Evolutionary conservation across 2,797 vertebrate species (phyloP).

Genomic region (Phataginus tricuspis): DNA sequence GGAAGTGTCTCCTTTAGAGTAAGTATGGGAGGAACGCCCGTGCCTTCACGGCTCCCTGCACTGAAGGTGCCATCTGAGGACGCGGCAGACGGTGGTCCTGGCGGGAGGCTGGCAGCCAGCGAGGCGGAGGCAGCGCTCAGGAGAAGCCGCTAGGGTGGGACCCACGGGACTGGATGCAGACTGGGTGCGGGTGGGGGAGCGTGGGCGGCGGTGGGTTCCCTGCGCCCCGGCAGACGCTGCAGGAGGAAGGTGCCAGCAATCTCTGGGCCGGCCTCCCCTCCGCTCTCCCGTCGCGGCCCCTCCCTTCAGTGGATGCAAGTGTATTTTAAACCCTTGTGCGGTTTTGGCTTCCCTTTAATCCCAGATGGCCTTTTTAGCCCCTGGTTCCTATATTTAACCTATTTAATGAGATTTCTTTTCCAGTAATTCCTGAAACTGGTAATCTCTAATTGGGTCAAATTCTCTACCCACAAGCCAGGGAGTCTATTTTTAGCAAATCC

Average conservation of each 20-base stretch:
- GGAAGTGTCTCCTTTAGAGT: constrained; percentile 36
- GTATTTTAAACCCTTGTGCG: constrained; percentile 50
- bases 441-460: constrained; percentile 88
- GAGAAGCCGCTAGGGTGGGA: no score
- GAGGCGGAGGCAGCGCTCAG: no score
- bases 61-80: no score
- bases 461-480: constrained; percentile 82
- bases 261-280: fast-evolving
- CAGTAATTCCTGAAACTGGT: constrained; percentile 83
- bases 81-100: no score
- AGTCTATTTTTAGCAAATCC: constrained; percentile 85
- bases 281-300: no score
- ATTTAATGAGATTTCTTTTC: constrained; percentile 86
- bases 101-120: no score
- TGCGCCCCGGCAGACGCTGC: no score
- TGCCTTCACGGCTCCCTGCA: no score
- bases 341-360: constrained; percentile 67
- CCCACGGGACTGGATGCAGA: no score
- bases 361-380: constrained; percentile 69
- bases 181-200: no score
- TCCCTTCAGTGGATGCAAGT: background rate
- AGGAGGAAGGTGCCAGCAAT: no score
- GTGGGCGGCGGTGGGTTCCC: no score
- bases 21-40: background rate
- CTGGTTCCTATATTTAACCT: constrained; percentile 81